phyloP scores from a whole-genome alignment of 2,888 invertebrate genomes.

The Lapara coniferarum region DNA sequence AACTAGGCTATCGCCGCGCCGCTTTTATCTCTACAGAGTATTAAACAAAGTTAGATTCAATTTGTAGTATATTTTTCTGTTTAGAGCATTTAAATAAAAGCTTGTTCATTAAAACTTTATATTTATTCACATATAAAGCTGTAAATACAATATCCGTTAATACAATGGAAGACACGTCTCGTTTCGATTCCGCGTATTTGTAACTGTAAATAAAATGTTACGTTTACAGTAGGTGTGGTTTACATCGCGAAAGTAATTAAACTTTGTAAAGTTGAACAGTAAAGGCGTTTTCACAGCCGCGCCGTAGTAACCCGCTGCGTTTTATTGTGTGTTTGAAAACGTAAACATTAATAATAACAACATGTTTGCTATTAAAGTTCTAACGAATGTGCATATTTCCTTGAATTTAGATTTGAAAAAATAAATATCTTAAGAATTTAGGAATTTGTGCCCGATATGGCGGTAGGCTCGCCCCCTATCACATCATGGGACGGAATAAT shows the following conservation, averaged over 20 bases:
- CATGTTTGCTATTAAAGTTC: no score
- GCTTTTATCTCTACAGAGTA: no score
- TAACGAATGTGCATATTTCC: background rate
- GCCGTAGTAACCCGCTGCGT: background rate
- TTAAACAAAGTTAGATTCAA: no score
- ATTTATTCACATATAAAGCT: background rate
- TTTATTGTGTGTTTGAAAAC: background rate
- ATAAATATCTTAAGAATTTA: no score
- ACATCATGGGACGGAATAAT: no score
- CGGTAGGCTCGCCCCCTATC: no score
- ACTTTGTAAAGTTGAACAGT: constrained; percentile 16
- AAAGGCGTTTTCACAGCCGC: background rate
- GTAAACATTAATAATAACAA: background rate
- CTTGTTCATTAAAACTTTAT: no score
- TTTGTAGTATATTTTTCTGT: no score
- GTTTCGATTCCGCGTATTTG: background rate
- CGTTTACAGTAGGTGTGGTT: constrained; percentile 19
- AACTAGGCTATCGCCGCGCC: no score
- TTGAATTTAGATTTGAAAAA: no score
- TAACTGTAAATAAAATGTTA: constrained; percentile 25
- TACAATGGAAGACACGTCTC: background rate
- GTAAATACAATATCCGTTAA: background rate
- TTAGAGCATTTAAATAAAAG: no score
- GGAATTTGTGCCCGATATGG: no score
- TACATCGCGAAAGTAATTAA: constrained; percentile 19